phyloP scores from a whole-genome alignment of 1,140 invertebrate species.

The Drosophila rhopaloa region DNA sequence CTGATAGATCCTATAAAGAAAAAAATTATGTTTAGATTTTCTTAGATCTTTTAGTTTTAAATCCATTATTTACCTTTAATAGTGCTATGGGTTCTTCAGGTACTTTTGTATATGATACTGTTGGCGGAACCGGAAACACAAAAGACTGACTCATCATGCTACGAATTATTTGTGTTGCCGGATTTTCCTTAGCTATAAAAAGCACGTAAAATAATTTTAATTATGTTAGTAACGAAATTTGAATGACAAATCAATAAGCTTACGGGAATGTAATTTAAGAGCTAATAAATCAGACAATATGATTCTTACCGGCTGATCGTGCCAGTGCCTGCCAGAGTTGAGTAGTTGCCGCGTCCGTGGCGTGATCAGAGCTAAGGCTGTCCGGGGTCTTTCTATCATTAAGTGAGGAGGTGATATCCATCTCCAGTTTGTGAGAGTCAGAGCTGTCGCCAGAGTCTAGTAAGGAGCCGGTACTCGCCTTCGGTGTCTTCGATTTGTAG shows the following conservation, averaged over 20 bases:
- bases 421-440: conserved; percentile 83
- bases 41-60: neutral
- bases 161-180: conserved; percentile 89
- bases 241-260: too few species aligned
- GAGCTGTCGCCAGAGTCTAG: conserved; percentile 76
- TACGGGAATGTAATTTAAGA: too few species aligned
- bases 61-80: conserved; percentile 64
- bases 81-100: conserved; percentile 80
- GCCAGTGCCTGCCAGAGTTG: conserved; percentile 87
- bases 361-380: conserved; percentile 86
- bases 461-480: conserved; percentile 43
- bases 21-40: neutral
- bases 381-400: conserved; percentile 84
- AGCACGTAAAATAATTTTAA: too few species aligned
- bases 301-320: conserved; percentile 84
- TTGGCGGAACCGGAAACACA: conserved; percentile 87
- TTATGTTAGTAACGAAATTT: too few species aligned
- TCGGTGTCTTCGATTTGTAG: conserved; percentile 51
- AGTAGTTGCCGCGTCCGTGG: conserved; percentile 86
- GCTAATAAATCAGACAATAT: too few species aligned
- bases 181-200: conserved; percentile 85
- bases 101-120: conserved; percentile 68
- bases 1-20: conserved; percentile 57
- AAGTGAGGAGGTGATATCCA: conserved; percentile 69
- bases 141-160: conserved; percentile 90